Conservation (phyloP, 2,888 invertebrate genomes). For the Sphaeridia pumilis region DNA sequence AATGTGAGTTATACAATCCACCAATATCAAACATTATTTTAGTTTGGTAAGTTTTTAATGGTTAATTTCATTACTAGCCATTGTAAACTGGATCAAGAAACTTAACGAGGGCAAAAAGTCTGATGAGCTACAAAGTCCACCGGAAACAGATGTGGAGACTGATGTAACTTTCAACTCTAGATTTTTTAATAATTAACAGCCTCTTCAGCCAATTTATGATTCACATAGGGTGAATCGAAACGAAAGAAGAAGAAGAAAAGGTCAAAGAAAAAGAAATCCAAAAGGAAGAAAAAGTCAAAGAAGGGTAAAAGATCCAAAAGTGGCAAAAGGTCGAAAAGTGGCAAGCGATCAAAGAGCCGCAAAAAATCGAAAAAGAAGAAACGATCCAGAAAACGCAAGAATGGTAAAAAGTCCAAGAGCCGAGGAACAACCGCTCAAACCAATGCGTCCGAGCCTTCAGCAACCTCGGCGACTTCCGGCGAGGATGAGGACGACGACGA, state of each 20-base stretch:
- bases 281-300: slow-evolving; percentile 12
- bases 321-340: slow-evolving; percentile 19
- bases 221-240: too few relatives aligned
- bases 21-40: not conserved
- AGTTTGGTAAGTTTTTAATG: not conserved
- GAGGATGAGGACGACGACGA: slow-evolving; percentile 9
- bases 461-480: slow-evolving; percentile 8
- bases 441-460: too few relatives aligned
- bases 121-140: slow-evolving; percentile 14
- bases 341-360: too few relatives aligned
- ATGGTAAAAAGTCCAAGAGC: too few relatives aligned
- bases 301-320: slow-evolving; percentile 5
- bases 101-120: slow-evolving; percentile 13
- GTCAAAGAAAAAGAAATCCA: slow-evolving; percentile 10
- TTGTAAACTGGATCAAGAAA: slow-evolving; percentile 26
- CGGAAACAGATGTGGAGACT: slow-evolving; percentile 7
- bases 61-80: slow-evolving; percentile 14
- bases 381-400: too few relatives aligned
- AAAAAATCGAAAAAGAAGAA: too few relatives aligned
- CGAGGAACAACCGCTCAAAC: too few relatives aligned
- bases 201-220: too few relatives aligned
- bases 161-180: too few relatives aligned
- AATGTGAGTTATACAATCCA: slow-evolving; percentile 19
- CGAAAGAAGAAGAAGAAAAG: slow-evolving; percentile 3
- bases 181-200: too few relatives aligned